Evolutionary conservation across 1,140 invertebrate species (phyloP), one percentile per base, ranked within the genome.

Genomic region (Dysdera silvatica): DNA sequence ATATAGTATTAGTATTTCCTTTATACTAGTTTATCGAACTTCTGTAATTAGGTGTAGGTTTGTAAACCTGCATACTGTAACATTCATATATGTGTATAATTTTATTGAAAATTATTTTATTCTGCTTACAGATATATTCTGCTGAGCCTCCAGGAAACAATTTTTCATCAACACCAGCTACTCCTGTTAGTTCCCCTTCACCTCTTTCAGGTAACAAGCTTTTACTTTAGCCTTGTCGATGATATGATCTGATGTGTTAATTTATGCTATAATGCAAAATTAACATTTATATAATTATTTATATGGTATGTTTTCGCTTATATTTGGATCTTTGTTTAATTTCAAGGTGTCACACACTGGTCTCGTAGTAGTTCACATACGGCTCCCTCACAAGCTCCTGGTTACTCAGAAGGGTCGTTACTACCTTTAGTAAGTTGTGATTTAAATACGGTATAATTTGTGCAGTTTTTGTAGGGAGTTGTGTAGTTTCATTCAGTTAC

Each of bases 121-220:
- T 65, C 2, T 33, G 23, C 18, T 69, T 77, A 14, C 78, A 91
- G 88, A 91, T 91, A 75, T 91, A 90, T 79, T 84, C 87, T 54
- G 82, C 86, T 69, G 89, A 92, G 76, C 89, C 92, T 78, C 88
- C 89, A 80, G 84, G 86, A 74, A 90, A 87, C 76, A 94, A 89
- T 81, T 95, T 91, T 79, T 89, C 88, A 77, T 91, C 89, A 72
- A 93, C 92, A 74, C 90, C 91, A 68, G 75, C 78, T 51, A 79
- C 79, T 23, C 79, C 79, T 31, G 78, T 80, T 24, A 79, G 77
- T 24, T 80, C 79, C 33, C 77, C 77, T 28, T 74, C 76, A 16
- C 77, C 77, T 85, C 87, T 68, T 31, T 71, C 71, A 68, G 69
- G 67, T 62, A 33, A 10, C 35, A 37, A 10, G 8, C 8, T 10